phyloP scores from a whole-genome alignment of 2,113 vertebrate species.

The Romanogobio albipinnatus region DNA sequence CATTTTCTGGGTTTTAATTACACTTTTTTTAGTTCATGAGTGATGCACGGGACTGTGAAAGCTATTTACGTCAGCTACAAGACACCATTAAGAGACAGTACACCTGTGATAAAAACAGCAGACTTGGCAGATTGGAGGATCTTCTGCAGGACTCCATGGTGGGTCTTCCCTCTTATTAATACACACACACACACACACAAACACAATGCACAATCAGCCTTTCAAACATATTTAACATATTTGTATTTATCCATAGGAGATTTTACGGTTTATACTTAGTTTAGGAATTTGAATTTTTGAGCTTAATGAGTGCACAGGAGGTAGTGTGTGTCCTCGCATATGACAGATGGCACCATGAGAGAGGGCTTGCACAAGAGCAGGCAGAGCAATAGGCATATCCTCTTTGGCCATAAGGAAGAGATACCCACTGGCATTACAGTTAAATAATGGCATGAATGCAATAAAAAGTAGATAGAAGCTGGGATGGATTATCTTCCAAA shows the following conservation, averaged over 20 bases:
- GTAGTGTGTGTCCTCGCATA: slow-evolving; percentile 36
- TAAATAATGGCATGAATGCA: background rate
- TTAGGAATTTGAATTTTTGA: slow-evolving; percentile 44
- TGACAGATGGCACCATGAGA: slow-evolving; percentile 65
- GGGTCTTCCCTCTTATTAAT: slow-evolving; percentile 38
- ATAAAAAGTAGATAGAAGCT: background rate
- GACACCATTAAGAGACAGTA: slow-evolving; percentile 97
- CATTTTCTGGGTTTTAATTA: background rate
- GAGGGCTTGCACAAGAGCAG: slow-evolving; percentile 25
- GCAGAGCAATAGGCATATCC: slow-evolving; percentile 45
- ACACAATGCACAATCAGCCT: no score
- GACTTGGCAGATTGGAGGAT: slow-evolving; percentile 91
- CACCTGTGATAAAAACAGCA: slow-evolving; percentile 89
- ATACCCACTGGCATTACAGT: background rate
- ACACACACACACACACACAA: no score
- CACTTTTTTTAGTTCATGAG: slow-evolving; percentile 84
- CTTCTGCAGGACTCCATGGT: slow-evolving; percentile 99
- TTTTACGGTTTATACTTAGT: background rate
- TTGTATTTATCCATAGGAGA: background rate
- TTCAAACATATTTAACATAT: background rate
- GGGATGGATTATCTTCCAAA: background rate
- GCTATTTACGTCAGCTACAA: slow-evolving; percentile 89
- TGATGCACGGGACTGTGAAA: slow-evolving; percentile 88
- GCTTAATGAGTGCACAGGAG: slow-evolving; percentile 7
- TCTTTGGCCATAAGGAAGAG: slow-evolving; percentile 7